These are phyloP conservation scores for Siniperca chuatsi DNA, from an alignment of 2,113 vertebrate genomes.

Conservation along the genomic window DNA sequence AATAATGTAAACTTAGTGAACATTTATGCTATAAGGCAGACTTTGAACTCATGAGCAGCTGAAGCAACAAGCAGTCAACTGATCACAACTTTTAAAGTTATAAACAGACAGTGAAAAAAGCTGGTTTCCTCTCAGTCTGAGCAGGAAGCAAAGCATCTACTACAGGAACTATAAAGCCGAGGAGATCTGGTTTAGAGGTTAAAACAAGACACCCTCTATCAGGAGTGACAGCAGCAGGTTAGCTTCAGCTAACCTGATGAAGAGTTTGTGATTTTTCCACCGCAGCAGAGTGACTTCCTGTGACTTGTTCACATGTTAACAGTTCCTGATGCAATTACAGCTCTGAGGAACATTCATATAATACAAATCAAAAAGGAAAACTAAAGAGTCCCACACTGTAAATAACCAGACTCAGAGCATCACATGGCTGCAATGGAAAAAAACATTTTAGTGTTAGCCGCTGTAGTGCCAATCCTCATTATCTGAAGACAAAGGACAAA, in stretches of 20 bases:
- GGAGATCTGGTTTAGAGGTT: not conserved
- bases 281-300: not conserved
- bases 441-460: not conserved
- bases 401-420: not conserved
- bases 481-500: not conserved
- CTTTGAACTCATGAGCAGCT: not conserved
- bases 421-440: not conserved
- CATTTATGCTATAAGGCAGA: not conserved
- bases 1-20: not conserved
- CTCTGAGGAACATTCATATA: not conserved
- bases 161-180: not conserved
- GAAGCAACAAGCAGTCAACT: not conserved
- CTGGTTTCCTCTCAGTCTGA: not conserved
- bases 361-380: not conserved
- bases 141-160: conserved; percentile 5
- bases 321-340: not conserved
- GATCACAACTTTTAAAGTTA: not conserved
- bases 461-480: not conserved
- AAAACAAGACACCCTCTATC: not conserved
- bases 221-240: not conserved
- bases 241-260: not conserved
- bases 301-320: not conserved
- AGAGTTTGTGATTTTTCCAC: not conserved
- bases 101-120: not conserved
- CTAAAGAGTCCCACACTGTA: not conserved